Base-by-base conservation (phyloP, 1,140 invertebrate species). In the Leptopilina clavipes region DNA sequence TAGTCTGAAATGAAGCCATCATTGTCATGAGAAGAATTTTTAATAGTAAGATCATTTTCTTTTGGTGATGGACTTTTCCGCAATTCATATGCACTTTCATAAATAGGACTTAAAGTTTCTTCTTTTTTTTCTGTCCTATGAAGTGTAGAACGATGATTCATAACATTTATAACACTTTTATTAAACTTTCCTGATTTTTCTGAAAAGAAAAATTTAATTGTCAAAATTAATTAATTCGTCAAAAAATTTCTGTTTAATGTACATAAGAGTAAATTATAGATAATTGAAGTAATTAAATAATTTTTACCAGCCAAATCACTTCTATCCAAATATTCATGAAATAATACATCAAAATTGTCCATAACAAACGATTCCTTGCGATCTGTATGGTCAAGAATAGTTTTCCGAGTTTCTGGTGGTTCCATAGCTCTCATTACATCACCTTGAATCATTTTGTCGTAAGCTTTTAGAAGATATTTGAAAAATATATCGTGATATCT, bases 401-500 rank as follows among this genome's bases (percentile, higher is more conserved):
- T 88, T 56, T 83, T 88, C 22, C 83, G 82, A 76, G 81, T 85
- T 71, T 79, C 76, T 12, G 86, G 85, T 14, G 82, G 74, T 76
- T 18, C 78, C 73, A 12, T 76, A 82, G 9, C 87, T 84, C 0
- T 79, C 81, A 9, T 75, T 65, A 22, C 82, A 73, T n/a, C 80
- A 72, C 8, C 86, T 84, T 11, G 76, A 52, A 8, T 87, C 82
- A 65, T 65, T 0, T 88, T 84, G 12, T 89, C 86, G 22, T 91
- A 88, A 22, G 89, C 88, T 12, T 86, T 87, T 81, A 95, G 93
- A 18, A 95, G 81, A 17, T 91, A 90, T 70, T 92, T 88, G 0
- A 91, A 93, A 52, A 95, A 93, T 74, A 93, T 91, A 8, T 93
- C 88, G 0, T 92, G 92, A 76, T 93, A 90, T 31, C 91, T 91